Evolutionary conservation across 2,888 invertebrate species (phyloP).

Genomic region (Megalurothrips usitatus): DNA sequence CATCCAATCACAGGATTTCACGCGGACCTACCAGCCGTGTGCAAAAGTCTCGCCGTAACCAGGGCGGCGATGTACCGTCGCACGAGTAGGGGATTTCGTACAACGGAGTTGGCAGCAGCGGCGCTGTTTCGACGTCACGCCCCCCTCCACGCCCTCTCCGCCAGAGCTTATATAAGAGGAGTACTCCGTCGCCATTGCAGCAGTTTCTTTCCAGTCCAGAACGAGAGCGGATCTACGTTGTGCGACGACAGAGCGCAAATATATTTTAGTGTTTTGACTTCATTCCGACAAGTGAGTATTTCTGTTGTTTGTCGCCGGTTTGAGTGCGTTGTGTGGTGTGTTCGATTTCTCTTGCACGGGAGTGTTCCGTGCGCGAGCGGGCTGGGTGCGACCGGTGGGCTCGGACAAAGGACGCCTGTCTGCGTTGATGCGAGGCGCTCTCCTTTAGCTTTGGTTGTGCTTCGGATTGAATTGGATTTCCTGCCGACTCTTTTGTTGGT

Average conservation of each 20-base stretch:
- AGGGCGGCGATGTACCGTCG: not conserved
- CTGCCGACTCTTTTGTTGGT: not conserved
- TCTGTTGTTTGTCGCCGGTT: not conserved
- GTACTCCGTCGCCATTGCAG: not conserved
- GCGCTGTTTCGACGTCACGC: not conserved
- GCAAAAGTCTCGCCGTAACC: not conserved
- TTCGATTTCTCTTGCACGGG: too few relatives aligned
- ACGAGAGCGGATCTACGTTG: not conserved
- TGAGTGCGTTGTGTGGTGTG: too few relatives aligned
- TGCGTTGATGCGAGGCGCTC: too few relatives aligned
- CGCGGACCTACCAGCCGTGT: not conserved
- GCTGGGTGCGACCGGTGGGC: too few relatives aligned
- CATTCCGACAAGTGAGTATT: not conserved
- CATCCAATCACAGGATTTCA: slow-evolving; percentile 5
- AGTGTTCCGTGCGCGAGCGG: too few relatives aligned
- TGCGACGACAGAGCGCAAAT: not conserved
- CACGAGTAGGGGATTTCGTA: not conserved
- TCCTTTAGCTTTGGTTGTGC: not conserved
- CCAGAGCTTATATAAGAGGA: not conserved
- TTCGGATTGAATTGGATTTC: not conserved
- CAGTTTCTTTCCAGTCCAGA: not conserved
- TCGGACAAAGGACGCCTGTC: too few relatives aligned
- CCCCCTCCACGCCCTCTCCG: not conserved
- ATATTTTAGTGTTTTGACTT: not conserved
- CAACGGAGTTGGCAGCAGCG: not conserved